Conservation (phyloP, 2,888 invertebrate species). For the Horisme vitalbata region DNA sequence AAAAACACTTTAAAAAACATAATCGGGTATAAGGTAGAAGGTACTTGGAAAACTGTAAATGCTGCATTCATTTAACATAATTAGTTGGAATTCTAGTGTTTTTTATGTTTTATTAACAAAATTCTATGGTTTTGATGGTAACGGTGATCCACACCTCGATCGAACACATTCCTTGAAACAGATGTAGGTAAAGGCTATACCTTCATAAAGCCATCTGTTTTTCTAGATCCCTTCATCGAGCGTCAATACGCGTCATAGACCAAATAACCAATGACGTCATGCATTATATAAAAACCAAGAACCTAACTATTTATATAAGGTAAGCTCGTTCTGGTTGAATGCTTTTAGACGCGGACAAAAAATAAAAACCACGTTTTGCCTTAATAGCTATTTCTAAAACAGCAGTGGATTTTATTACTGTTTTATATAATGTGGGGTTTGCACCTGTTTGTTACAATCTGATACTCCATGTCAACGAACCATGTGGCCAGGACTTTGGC, state of each 20-base stretch:
- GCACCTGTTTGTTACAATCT: slow-evolving; percentile 28
- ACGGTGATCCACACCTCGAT: slow-evolving; percentile 44
- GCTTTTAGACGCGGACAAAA: slow-evolving; percentile 1
- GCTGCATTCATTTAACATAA: no score
- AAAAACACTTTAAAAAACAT: not conserved
- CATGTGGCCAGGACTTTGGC: slow-evolving; percentile 27
- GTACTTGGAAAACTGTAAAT: no score
- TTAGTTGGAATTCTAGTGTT: slow-evolving; percentile 28
- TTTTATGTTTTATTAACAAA: slow-evolving; percentile 42
- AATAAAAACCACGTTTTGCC: not conserved
- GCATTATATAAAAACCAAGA: slow-evolving; percentile 17
- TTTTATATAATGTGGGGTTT: slow-evolving; percentile 14
- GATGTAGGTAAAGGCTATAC: no score
- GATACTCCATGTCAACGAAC: slow-evolving; percentile 31
- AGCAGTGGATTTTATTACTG: slow-evolving; percentile 5
- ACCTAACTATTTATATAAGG: slow-evolving; percentile 3
- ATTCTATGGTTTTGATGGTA: slow-evolving; percentile 55
- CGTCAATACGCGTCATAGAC: slow-evolving; percentile 46
- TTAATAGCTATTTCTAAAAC: slow-evolving; percentile 3
- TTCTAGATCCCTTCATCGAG: slow-evolving; percentile 37
- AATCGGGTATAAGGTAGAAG: no score
- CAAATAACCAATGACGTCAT: slow-evolving; percentile 21
- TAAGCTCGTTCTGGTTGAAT: slow-evolving; percentile 1
- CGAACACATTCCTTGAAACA: no score
- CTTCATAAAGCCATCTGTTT: slow-evolving; percentile 22